Evolutionary conservation across 2,888 invertebrate species (phyloP).

Genomic region (Caenorhabditis afra): DNA sequence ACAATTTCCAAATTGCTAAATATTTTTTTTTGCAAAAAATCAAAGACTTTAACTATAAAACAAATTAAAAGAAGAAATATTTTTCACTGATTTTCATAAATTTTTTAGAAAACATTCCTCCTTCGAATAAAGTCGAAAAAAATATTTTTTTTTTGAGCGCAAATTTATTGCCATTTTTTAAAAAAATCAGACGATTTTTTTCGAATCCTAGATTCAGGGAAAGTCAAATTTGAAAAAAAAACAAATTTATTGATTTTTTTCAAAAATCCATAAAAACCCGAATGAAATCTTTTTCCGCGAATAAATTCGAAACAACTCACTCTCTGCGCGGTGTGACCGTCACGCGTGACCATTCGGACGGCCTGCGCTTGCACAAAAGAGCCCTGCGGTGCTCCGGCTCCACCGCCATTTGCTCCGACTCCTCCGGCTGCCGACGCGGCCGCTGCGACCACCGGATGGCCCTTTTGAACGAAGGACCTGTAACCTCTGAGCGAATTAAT

Average conservation of each 20-base stretch:
- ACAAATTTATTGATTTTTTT: not conserved
- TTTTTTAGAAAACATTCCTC: no score
- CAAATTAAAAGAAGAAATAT: no score
- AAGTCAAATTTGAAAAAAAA: no score
- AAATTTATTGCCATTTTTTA: no score
- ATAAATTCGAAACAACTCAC: conserved; percentile 10
- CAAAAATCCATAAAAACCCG: not conserved
- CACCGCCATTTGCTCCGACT: no score
- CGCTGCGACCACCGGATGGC: conserved; percentile 8
- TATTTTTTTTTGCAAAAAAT: no score
- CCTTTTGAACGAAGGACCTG: conserved; percentile 43
- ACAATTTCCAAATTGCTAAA: no score
- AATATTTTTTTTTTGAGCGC: no score
- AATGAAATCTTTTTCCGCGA: not conserved
- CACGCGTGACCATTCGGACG: conserved; percentile 23
- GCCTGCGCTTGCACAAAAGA: conserved; percentile 23
- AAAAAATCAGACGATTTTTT: no score
- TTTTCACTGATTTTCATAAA: no score
- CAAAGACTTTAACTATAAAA: not conserved
- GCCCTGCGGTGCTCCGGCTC: conserved; percentile 13
- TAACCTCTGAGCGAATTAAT: conserved; percentile 10
- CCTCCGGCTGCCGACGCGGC: not conserved
- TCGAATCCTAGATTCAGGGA: no score
- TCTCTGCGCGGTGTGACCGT: conserved; percentile 10
- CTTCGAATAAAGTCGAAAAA: no score